Evolutionary conservation across 2,797 vertebrate genomes (phyloP), one percentile per base, ranked within the genome.

Genomic region (Alectoris magna): DNA sequence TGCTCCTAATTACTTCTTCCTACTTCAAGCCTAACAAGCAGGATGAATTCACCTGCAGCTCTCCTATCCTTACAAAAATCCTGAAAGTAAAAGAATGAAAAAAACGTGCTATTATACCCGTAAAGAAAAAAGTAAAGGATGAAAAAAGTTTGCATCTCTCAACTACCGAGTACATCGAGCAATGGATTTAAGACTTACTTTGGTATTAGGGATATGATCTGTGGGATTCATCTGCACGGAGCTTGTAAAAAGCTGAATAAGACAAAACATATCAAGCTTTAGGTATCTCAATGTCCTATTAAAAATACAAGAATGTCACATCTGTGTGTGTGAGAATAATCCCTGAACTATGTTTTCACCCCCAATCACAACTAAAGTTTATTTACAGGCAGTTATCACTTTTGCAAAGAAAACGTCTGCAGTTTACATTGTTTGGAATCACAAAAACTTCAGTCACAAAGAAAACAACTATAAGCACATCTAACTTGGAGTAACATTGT

Each of bases 221-320:
- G 97, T 97, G 96, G 98, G 96, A 97, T 97, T 98, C 98, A 98
- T 97, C 97, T 98, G 98, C 96, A 98, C 98, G 84, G 97, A 98
- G 97, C 95, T 98, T 97, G 97, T 98, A 97, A 98, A 98, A 97
- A 98, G 97, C 98, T 98, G 97, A 96, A 39, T 77, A 97, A 98
- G 96, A 98, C 94, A 98, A 97, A 98, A 98, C 79, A 96, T 44
- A 93, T 76, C 26, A 87, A 83, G 29, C 64, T 95, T 96, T 94
- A 95, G 87, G 74, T 79, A 88, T 91, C 67, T 89, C n/a, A 12
- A 13, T 64, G 70, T 39, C 79, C 53, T 73, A 6, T 60, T 88
- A 73, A 66, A 64, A 90, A 83, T 7, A 88, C 34, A 89, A 78
- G 53, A 78, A 70, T 18, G 62, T 70, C 38, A 17, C 27, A 63